phyloP scores from a whole-genome alignment of 2,888 invertebrate species.

The Onchidella celtica region DNA sequence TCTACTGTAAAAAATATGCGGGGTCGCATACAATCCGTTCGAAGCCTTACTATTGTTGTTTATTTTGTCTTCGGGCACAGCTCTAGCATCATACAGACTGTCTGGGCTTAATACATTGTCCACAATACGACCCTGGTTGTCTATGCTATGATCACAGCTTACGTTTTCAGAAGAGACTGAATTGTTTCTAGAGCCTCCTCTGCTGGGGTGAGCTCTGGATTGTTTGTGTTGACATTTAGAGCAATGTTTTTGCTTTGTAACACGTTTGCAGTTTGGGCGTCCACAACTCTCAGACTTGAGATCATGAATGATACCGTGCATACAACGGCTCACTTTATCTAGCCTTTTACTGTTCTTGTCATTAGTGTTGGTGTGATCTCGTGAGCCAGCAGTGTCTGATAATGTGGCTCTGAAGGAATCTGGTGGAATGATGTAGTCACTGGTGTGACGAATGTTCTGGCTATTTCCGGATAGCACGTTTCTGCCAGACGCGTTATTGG shows the following conservation, averaged over 20 bases:
- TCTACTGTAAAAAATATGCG: background rate
- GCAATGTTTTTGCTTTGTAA: background rate
- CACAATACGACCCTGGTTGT: no score
- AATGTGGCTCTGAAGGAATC: background rate
- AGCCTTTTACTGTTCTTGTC: constrained; percentile 23
- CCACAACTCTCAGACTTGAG: constrained; percentile 1
- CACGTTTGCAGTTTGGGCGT: background rate
- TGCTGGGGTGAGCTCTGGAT: background rate
- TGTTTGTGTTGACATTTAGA: background rate
- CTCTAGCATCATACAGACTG: background rate
- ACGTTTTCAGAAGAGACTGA: background rate
- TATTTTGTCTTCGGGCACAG: background rate
- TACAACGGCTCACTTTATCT: constrained; percentile 43
- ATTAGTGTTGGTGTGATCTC: background rate
- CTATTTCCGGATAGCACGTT: background rate
- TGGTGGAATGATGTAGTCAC: background rate
- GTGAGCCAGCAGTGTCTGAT: background rate
- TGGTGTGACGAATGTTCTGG: background rate
- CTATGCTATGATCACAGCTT: background rate
- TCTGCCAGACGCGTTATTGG: background rate
- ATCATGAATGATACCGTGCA: constrained; percentile 43
- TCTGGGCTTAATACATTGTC: background rate
- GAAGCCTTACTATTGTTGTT: background rate
- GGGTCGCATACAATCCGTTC: no score
- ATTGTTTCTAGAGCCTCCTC: background rate